Evolutionary conservation across 2,888 invertebrate genomes (phyloP).

Genomic region (Cotesia congregata): DNA sequence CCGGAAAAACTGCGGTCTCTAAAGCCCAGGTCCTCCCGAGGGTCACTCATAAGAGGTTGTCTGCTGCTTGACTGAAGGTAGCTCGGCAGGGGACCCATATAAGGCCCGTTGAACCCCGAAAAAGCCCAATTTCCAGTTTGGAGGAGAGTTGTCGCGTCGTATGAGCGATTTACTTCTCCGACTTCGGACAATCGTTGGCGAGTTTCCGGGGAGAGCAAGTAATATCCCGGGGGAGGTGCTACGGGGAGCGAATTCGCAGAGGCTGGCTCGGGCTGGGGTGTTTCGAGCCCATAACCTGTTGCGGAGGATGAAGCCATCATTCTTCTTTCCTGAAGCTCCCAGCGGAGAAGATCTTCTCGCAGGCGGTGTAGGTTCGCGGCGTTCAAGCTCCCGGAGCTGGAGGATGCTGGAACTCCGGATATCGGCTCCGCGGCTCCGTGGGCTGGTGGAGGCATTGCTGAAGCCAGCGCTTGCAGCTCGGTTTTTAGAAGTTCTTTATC

Average conservation of each 20-base stretch:
- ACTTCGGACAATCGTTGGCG: slow-evolving; percentile 57
- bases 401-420: slow-evolving; percentile 49
- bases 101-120: slow-evolving; percentile 56
- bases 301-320: slow-evolving; percentile 61
- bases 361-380: slow-evolving; percentile 65
- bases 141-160: slow-evolving; percentile 62
- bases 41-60: slow-evolving; percentile 37
- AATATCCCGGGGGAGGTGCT: slow-evolving; percentile 59
- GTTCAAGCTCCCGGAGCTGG: slow-evolving; percentile 64
- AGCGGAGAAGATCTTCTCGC: slow-evolving; percentile 65
- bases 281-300: slow-evolving; percentile 43
- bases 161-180: slow-evolving; percentile 52
- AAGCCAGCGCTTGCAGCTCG: slow-evolving; percentile 66
- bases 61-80: slow-evolving; percentile 52
- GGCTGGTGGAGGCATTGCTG: slow-evolving; percentile 62
- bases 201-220: slow-evolving; percentile 64
- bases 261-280: slow-evolving; percentile 6
- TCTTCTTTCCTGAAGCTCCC: slow-evolving; percentile 68
- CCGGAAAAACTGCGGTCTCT: slow-evolving; percentile 46
- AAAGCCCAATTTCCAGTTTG: slow-evolving; percentile 63
- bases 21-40: slow-evolving; percentile 21
- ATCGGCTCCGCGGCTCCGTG: slow-evolving; percentile 49
- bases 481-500: slow-evolving; percentile 75
- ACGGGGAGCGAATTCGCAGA: slow-evolving; percentile 23
- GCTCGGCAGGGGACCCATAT: slow-evolving; percentile 58